Evolutionary conservation across 2,888 invertebrate species (phyloP), one percentile per base, ranked within the genome.

Genomic region (Mythimna impura): DNA sequence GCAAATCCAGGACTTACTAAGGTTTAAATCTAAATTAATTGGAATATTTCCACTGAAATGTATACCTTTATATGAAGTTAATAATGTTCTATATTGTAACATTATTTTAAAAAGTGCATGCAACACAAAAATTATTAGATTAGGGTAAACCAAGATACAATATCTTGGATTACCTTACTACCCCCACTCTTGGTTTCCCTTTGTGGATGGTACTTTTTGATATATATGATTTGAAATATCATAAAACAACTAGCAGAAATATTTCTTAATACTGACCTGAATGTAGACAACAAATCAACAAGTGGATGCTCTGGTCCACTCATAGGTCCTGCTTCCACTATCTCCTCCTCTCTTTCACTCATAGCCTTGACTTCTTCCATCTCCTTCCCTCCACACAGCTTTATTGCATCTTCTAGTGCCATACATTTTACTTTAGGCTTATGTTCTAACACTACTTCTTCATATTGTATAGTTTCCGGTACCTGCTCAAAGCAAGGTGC

Each of bases 261-360:
- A 20, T n/a, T 52, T 50, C 20, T 50, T 3, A 52, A 58, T 36
- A 58, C 76, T 64, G 89, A 95, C 96, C 93, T 94, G 82, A 95
- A 95, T 73, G 95, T 95, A n/a, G 94, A 91, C 30, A 96, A 82
- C 52, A 96, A 89, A 88, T 96, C 96, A 14, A 95, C 92, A 63
- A 96, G 88, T 12, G 95, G 95, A 88, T 96, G 94, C 58, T 95
- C 95, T 34, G 94, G 91, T 0, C 91, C 92, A 86, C 90, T 91
- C 9, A 88, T 34, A 30, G 93, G 91, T 0, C 96, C 96, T 2
- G 90, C 89, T 74, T 94, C 94, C 1, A 95, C 95, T 67, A 91
- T 83, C 67, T 91, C 91, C 75, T 95, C 95, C 75, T 96, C 95
- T 83, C 82, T 91, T 69, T 92, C 93, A 89, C 95, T 95, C 89